A percentile compares a stretch with the other conserved stretches of the same genome.
Conservation (phyloP, 2,113 vertebrate genomes). For the Glaucidium brasilianum region DNA sequence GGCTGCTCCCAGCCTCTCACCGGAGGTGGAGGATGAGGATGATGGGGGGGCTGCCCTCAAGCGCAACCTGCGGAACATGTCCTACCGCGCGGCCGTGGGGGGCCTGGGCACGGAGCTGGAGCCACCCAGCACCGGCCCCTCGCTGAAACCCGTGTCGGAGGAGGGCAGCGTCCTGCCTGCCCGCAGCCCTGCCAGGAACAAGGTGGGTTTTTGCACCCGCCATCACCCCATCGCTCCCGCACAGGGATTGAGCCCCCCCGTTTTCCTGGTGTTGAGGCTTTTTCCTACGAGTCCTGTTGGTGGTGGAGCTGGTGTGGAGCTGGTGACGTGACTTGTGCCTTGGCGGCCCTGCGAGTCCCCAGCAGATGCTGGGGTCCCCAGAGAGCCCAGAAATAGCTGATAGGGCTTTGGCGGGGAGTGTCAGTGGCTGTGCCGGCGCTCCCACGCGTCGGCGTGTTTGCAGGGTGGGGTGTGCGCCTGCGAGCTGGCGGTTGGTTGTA, state of each 20-base stretch:
- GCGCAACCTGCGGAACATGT: constrained; percentile 88
- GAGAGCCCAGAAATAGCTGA: neutral
- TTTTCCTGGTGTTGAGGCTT: neutral
- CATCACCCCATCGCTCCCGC: rapidly evolving
- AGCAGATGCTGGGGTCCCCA: neutral
- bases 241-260: rapidly evolving
- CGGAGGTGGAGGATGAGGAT: constrained; percentile 46
- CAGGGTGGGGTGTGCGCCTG: neutral
- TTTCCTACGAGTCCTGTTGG: rapidly evolving
- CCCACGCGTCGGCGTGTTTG: neutral
- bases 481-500: neutral
- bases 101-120: neutral
- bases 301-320: neutral
- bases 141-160: constrained; percentile 71
- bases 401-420: rapidly evolving
- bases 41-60: constrained; percentile 60
- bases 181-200: constrained; percentile 51
- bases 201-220: constrained; percentile 50
- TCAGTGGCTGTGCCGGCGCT: neutral
- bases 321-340: rapidly evolving
- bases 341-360: neutral
- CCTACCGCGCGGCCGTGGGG: constrained; percentile 88
- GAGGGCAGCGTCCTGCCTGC: constrained; percentile 23
- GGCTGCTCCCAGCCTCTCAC: constrained; percentile 52
- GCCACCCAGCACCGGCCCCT: neutral